A percentile compares a stretch with the other conserved stretches of the same genome.
Evolutionary conservation across 1,140 invertebrate species (phyloP).

Genomic region (Trinorchestia longiramus): DNA sequence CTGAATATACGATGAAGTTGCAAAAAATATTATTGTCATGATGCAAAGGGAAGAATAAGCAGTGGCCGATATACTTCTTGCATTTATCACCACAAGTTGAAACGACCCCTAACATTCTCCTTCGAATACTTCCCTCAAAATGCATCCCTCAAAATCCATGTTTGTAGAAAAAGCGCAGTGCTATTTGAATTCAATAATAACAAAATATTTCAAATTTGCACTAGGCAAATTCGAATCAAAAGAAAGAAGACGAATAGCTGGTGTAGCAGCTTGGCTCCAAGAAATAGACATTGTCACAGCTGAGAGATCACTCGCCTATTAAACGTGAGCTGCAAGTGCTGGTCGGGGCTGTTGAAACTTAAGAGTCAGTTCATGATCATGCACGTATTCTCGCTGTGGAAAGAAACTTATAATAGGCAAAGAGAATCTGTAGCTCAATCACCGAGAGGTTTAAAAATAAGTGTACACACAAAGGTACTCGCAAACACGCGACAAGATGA

Average conservation of each 20-base stretch:
- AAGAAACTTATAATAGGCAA: background rate
- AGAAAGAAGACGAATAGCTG: background rate
- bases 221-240: background rate
- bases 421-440: background rate
- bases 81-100: background rate
- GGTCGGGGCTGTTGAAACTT: background rate
- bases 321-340: background rate
- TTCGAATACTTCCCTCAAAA: background rate
- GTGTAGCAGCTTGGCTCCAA: background rate
- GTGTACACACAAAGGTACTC: background rate
- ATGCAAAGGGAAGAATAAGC: too few relatives aligned
- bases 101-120: background rate
- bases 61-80: too few relatives aligned
- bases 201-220: too few relatives aligned
- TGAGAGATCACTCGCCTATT: background rate
- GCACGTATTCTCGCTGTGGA: background rate
- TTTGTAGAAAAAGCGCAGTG: too few relatives aligned
- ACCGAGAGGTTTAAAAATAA: background rate
- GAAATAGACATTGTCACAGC: background rate
- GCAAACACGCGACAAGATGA: background rate
- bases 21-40: too few relatives aligned
- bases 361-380: background rate
- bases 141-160: background rate
- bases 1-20: too few relatives aligned
- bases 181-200: too few relatives aligned